A percentile compares a stretch with the other conserved stretches of the same genome.
These are phyloP conservation scores for Dryocosmus kuriphilus DNA, from an alignment of 2,888 invertebrate genomes.

Conservation along the genomic window DNA sequence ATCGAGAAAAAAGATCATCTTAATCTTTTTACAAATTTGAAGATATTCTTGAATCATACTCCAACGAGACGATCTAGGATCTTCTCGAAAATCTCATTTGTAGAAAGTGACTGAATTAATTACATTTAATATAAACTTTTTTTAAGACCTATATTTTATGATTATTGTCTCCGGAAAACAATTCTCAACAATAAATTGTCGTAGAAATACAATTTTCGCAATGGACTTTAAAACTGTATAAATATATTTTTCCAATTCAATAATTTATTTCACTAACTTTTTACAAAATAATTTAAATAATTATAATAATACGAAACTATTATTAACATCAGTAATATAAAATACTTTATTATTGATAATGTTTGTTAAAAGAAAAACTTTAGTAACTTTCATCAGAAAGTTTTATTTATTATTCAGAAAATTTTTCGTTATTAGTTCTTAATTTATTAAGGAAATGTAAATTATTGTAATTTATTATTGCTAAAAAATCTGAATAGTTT, in stretches of 20 bases:
- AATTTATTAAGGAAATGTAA: not conserved
- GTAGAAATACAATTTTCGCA: not conserved
- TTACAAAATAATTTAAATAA: too few species aligned
- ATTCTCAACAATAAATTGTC: not conserved
- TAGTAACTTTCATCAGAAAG: not conserved
- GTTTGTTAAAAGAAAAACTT: not conserved
- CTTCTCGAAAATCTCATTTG: not conserved
- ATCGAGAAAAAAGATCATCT: not conserved
- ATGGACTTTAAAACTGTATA: not conserved
- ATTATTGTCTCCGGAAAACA: not conserved
- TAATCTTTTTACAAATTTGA: conserved; percentile 1
- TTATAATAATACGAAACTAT: too few species aligned
- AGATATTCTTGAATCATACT: not conserved
- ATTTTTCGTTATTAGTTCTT: not conserved
- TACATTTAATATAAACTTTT: not conserved
- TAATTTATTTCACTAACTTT: too few species aligned
- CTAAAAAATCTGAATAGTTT: too few species aligned
- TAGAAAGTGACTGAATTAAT: not conserved
- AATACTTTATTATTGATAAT: not conserved
- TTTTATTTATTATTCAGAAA: not conserved
- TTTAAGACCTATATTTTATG: not conserved
- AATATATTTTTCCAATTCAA: not conserved
- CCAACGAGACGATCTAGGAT: not conserved
- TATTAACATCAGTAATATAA: too few species aligned
- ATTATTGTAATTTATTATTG: not conserved